A percentile compares a stretch with the other conserved stretches of the same genome.
These are phyloP conservation scores for Diplodus sargus DNA, from an alignment of 2,797 vertebrate species.

Conservation along the genomic window DNA sequence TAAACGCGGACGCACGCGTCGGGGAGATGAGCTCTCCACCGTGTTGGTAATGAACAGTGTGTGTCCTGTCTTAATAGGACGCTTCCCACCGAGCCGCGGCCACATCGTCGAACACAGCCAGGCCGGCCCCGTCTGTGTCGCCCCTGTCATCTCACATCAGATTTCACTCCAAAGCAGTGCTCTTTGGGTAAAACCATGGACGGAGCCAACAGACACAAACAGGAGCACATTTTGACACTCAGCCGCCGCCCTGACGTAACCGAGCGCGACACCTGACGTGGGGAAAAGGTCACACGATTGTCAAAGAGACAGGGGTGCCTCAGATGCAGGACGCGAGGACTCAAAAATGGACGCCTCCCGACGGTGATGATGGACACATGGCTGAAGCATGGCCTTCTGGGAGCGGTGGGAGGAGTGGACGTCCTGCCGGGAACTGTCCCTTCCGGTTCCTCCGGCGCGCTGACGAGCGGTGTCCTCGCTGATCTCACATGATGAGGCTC, in stretches of 20 bases:
- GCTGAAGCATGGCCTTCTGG: slow-evolving; percentile 85
- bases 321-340: slow-evolving; percentile 75
- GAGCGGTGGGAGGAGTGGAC: slow-evolving; percentile 84
- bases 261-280: slow-evolving; percentile 84
- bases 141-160: slow-evolving; percentile 78
- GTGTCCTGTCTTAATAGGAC: slow-evolving; percentile 58
- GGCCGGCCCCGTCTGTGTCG: slow-evolving; percentile 68
- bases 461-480: slow-evolving; percentile 79
- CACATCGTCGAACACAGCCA: slow-evolving; percentile 71
- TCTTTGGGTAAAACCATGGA: slow-evolving; percentile 84
- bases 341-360: slow-evolving; percentile 83
- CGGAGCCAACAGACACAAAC: slow-evolving; percentile 80
- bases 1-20: slow-evolving; percentile 1
- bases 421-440: slow-evolving; percentile 85
- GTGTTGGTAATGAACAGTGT: slow-evolving; percentile 56
- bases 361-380: slow-evolving; percentile 84
- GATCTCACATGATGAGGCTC: slow-evolving; percentile 75
- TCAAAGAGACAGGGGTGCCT: slow-evolving; percentile 84
- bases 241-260: slow-evolving; percentile 81
- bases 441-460: slow-evolving; percentile 77
- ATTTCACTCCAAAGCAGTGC: slow-evolving; percentile 79
- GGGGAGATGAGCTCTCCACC: slow-evolving; percentile 44
- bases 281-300: slow-evolving; percentile 88
- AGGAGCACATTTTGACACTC: slow-evolving; percentile 81
- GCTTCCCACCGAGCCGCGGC: slow-evolving; percentile 50